Evolutionary conservation across 2,113 vertebrate species (phyloP).

Genomic region (pig (Sus scrofa)): DNA sequence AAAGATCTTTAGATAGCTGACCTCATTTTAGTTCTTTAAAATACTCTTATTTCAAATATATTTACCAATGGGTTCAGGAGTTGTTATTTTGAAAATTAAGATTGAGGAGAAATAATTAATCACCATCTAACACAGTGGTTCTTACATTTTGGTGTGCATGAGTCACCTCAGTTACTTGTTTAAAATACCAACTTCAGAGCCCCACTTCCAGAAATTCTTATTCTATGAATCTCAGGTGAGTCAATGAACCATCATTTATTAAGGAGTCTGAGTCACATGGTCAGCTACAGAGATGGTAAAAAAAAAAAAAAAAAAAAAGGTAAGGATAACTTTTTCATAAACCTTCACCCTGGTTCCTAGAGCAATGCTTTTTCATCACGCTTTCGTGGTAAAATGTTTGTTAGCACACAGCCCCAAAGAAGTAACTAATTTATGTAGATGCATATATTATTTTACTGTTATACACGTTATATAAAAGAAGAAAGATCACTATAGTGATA

Average conservation of each 20-base stretch:
- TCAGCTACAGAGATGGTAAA: neutral
- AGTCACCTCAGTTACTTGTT: neutral
- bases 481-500: neutral
- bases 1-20: neutral
- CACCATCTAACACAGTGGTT: neutral
- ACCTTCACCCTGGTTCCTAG: neutral
- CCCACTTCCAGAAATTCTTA: neutral
- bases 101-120: neutral
- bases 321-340: neutral
- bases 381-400: neutral
- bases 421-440: neutral
- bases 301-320: neutral
- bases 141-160: neutral
- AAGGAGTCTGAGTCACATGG: neutral
- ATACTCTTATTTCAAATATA: neutral
- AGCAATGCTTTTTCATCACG: neutral
- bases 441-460: neutral
- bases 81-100: neutral
- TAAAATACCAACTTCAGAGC: neutral
- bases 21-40: neutral
- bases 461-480: neutral
- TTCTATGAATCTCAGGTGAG: neutral
- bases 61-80: neutral
- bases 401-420: neutral
- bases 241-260: neutral